phyloP scores from a whole-genome alignment of 2,888 invertebrate genomes.

The Nymphalis urticae region DNA sequence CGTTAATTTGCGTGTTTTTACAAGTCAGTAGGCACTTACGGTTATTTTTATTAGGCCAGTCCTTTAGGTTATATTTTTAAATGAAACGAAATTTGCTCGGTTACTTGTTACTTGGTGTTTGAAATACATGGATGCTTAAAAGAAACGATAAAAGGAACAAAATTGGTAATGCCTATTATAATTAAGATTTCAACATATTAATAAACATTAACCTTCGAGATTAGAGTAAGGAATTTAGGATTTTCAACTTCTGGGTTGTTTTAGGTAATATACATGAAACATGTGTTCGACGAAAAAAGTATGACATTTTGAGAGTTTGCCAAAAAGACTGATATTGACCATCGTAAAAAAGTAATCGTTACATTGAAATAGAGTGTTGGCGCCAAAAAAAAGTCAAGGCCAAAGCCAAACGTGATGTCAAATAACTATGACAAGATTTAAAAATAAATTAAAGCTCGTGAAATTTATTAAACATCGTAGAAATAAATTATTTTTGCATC shows the following conservation, averaged over 20 bases:
- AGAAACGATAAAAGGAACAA: no score
- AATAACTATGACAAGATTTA: no score
- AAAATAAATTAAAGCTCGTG: no score
- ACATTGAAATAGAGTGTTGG: conserved; percentile 29
- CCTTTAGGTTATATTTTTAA: not conserved
- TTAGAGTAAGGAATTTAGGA: not conserved
- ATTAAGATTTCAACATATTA: no score
- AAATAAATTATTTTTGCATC: no score
- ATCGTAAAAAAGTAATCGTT: conserved; percentile 17
- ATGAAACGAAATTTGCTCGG: not conserved
- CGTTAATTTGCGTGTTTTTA: not conserved
- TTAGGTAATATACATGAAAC: not conserved
- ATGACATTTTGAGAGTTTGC: conserved; percentile 32
- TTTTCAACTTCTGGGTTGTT: not conserved
- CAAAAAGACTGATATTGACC: conserved; percentile 38
- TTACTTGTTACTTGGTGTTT: no score
- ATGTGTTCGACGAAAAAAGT: not conserved
- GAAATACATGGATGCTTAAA: no score
- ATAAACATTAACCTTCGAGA: no score
- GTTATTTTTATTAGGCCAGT: not conserved
- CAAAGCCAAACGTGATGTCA: not conserved
- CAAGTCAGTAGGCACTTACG: no score
- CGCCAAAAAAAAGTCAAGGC: conserved; percentile 40
- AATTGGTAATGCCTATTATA: no score
- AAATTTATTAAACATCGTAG: not conserved